Conservation (phyloP, 2,797 vertebrate species). For the Sebastiscus albofasciatus region DNA sequence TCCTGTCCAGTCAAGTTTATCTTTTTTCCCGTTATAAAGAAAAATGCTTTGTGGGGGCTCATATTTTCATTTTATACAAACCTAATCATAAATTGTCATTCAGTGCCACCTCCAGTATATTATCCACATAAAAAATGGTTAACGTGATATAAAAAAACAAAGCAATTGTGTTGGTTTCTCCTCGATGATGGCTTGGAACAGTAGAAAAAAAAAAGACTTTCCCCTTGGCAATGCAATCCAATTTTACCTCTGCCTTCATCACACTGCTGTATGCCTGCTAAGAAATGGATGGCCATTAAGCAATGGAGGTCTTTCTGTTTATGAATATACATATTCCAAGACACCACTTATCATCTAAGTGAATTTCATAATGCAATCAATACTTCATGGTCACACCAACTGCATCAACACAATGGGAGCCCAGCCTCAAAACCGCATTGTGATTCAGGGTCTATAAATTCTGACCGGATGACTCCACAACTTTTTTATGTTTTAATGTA, state of each 20-base stretch:
- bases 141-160: conserved; percentile 17
- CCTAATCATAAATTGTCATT: conserved; percentile 11
- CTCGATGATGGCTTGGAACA: conserved; percentile 1
- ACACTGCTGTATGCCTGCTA: conserved; percentile 27
- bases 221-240: conserved; percentile 40
- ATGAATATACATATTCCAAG: conserved; percentile 63
- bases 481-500: conserved; percentile 27
- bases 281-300: conserved; percentile 56
- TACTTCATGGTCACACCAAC: conserved; percentile 47
- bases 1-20: background rate
- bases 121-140: conserved; percentile 18
- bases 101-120: conserved; percentile 2
- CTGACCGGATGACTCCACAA: conserved; percentile 36
- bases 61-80: conserved; percentile 22
- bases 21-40: background rate
- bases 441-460: conserved; percentile 51
- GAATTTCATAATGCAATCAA: conserved; percentile 67
- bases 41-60: background rate
- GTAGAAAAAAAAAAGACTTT: background rate
- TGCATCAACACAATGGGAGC: conserved; percentile 49
- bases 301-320: conserved; percentile 52
- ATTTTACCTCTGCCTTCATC: conserved; percentile 48
- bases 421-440: conserved; percentile 25
- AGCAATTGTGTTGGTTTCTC: conserved; percentile 25
- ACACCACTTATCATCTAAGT: conserved; percentile 62